Evolutionary conservation across 2,888 invertebrate genomes (phyloP), one percentile per base, ranked within the genome.

Genomic region (Scotopteryx bipunctaria): DNA sequence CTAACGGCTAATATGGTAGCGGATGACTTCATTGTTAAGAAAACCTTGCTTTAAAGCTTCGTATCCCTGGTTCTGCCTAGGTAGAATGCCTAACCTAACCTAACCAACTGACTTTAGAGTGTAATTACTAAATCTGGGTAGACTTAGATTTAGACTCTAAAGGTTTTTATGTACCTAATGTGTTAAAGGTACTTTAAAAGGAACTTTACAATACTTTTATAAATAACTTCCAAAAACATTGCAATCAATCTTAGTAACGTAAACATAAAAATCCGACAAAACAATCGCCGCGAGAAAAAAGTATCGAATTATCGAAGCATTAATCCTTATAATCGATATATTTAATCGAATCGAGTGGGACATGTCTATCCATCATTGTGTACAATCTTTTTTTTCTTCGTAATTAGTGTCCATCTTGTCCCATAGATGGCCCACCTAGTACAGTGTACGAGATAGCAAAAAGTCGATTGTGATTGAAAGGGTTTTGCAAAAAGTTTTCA

Each of bases 241-340:
- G 9, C 16, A 29, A 51, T 52, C 40, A 21, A 42, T 51, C 51
- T 45, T 35, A 60, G 63, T 59, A 57, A 43, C 61, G 35, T 59
- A 51, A 60, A 55, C 61, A 63, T 59, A 43, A 58, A 57, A 60
- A 55, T 63, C 61, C 56, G 59, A 67, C 71, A 81, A 60, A 55
- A 63, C 55, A 58, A 72, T 72, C 63, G 62, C 62, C 65, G 68
- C 60, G 47, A 69, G 66, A 69, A 76, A 75, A 80, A 78, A 76
- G 65, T 59, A 67, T 75, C 72, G 79, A 80, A 71, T 69, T 76
- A 83, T 81, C 81, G 71, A 68, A 65, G 68, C 79, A 77, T 81
- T 77, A 76, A 79, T 81, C 72, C 73, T 67, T 70, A 77, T 81
- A 80, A 81, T 79, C 59, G 55, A 55, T 55, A 61, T 51, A 51